Evolutionary conservation across 2,888 invertebrate genomes (phyloP).

Genomic region (Invenusta paracnida): DNA sequence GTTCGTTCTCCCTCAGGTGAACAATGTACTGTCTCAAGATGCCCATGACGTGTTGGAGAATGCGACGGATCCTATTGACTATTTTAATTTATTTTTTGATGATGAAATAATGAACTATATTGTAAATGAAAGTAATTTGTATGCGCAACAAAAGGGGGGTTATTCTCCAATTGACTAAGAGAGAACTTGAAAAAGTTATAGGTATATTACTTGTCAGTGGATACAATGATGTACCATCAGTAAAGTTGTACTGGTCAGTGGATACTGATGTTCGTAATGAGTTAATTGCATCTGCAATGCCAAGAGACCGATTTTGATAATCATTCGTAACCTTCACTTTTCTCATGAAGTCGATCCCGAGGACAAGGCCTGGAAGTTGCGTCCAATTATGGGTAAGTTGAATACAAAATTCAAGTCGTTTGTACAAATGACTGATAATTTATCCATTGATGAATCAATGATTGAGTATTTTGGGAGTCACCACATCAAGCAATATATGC

Average conservation of each 20-base stretch:
- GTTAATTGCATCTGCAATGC: neutral
- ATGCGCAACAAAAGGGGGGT: neutral
- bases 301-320: neutral
- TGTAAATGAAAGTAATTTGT: slow-evolving; percentile 22
- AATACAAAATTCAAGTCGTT: neutral
- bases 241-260: slow-evolving; percentile 25
- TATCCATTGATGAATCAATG: slow-evolving; percentile 19
- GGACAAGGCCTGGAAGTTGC: neutral
- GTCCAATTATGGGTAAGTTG: neutral
- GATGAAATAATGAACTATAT: neutral
- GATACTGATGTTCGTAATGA: neutral
- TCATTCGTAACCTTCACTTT: neutral
- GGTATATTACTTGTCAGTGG: neutral
- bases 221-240: neutral
- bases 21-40: neutral
- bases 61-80: neutral
- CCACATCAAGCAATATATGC: neutral
- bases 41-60: neutral
- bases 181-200: slow-evolving; percentile 5
- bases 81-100: slow-evolving; percentile 15
- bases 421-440: neutral
- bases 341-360: neutral
- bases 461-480: slow-evolving; percentile 30
- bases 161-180: neutral
- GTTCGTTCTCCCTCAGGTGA: neutral